Conservation (phyloP, 2,888 invertebrate genomes). For the Polylopha cassiicola region DNA sequence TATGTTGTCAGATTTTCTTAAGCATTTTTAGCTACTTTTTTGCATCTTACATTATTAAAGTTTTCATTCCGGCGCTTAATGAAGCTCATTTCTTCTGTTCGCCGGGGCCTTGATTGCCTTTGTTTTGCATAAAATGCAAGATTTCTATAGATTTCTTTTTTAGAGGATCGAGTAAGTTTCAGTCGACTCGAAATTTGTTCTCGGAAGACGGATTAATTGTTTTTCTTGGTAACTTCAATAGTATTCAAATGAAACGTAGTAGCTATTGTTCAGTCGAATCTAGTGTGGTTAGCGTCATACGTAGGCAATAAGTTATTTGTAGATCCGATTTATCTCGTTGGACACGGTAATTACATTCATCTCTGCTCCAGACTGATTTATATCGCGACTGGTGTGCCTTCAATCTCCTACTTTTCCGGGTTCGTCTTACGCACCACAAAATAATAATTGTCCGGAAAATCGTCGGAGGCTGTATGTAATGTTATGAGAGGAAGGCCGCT, state of each 20-base stretch:
- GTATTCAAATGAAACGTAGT: constrained; percentile 27
- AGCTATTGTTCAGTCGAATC: not conserved
- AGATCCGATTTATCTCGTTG: constrained; percentile 53
- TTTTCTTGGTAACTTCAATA: constrained; percentile 35
- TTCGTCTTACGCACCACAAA: constrained; percentile 75
- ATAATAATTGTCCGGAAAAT: constrained; percentile 78
- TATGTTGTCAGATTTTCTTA: constrained; percentile 78
- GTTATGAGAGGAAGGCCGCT: constrained; percentile 73
- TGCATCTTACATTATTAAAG: constrained; percentile 78
- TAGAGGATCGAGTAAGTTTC: constrained; percentile 65
- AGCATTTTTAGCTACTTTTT: constrained; percentile 76
- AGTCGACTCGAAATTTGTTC: constrained; percentile 60
- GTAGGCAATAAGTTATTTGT: constrained; percentile 22
- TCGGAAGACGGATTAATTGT: constrained; percentile 58
- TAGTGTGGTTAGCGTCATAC: constrained; percentile 8
- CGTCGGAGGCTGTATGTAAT: constrained; percentile 74
- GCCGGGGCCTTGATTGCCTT: constrained; percentile 75
- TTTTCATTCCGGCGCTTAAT: constrained; percentile 77
- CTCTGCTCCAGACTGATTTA: constrained; percentile 62
- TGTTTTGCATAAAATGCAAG: constrained; percentile 77
- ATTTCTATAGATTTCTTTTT: constrained; percentile 73
- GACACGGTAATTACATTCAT: constrained; percentile 59
- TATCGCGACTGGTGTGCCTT: constrained; percentile 43
- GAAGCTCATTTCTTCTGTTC: constrained; percentile 78
- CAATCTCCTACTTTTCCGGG: constrained; percentile 57